Base-by-base conservation (phyloP, 2,888 invertebrate species). In the Drosophila parthenogenetica region DNA sequence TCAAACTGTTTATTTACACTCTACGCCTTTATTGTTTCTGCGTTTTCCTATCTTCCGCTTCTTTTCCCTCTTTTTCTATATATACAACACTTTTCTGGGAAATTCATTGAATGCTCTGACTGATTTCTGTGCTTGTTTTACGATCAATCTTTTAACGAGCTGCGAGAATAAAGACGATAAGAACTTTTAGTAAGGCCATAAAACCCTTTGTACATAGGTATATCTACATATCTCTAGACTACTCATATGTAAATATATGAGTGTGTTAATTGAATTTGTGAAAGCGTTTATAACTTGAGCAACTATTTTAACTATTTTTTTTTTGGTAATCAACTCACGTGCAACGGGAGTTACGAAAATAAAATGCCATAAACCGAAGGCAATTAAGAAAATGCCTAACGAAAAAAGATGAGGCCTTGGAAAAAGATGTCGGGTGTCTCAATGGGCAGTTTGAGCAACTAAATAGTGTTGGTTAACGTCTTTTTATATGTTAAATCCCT, bases 201-300 rank as follows among this genome's bases (percentile, higher is more conserved):
- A 69, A 59, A 50, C 75, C 54, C 49, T 59, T 48, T 5, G 53
- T 16, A 7, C 5, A 13, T 19, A 13, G 13, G 13, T 19, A 37
- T 25, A 65, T 45, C 43, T 48, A 19, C 3, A 35, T n/a, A n/a
- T n/a, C 5, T 29, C 29, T 29, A 29, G 29, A 29, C 29, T 14
- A 42, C 42, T n/a, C 16, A 22, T 66, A 16, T 37, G 14, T 45
- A 45, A 25, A 37, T 57, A 57, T 46, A 8, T 29, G 29, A 29
- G 55, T 63, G 69, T 80, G 78, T 70, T 77, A 83, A 86, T 80
- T 80, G 77, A 66, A 62, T 67, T 77, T 83, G 84, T 74, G 81
- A 86, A 81, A 81, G 84, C 87, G 70, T 74, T 77, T 61, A 69
- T 43, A 46, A 49, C 25, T 39, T 29, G 46, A 5, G 13, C 59